These are phyloP conservation scores for Rambutsinella grinnellia DNA, from an alignment of 2,888 invertebrate species.

Conservation along the genomic window DNA sequence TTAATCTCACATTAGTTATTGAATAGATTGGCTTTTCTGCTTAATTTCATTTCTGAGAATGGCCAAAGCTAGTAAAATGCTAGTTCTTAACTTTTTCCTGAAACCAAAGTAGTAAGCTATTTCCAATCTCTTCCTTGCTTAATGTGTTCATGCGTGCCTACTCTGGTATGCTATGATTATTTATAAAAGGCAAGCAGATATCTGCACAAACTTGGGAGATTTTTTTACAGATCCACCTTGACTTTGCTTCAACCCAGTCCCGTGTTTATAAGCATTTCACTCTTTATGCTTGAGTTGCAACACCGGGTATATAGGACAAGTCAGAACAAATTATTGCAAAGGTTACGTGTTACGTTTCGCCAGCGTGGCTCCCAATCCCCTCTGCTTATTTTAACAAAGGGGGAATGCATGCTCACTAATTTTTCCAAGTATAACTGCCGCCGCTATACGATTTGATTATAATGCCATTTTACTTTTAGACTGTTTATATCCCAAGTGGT, in stretches of 20 bases:
- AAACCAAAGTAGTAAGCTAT: not conserved
- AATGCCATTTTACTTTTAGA: too few species aligned
- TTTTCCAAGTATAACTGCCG: too few species aligned
- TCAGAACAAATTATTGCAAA: conserved; percentile 13
- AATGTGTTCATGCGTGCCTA: not conserved
- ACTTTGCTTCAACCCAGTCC: conserved; percentile 13
- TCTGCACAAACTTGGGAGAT: not conserved
- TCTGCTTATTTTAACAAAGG: too few species aligned
- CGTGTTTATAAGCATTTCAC: not conserved
- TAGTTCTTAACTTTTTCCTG: not conserved
- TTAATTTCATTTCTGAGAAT: too few species aligned
- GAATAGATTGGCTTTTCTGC: too few species aligned
- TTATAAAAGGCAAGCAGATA: not conserved
- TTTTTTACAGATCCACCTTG: conserved; percentile 20
- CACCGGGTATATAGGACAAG: conserved; percentile 28
- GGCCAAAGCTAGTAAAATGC: not conserved
- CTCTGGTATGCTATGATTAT: not conserved
- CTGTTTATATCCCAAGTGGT: too few species aligned
- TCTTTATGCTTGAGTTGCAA: not conserved
- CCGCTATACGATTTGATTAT: too few species aligned
- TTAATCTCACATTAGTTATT: too few species aligned
- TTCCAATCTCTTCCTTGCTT: not conserved
- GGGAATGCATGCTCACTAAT: too few species aligned
- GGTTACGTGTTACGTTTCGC: not conserved
- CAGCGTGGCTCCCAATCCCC: not conserved